Base-by-base conservation (phyloP, 2,113 vertebrate species). In the Trochalopteron elliotii region DNA sequence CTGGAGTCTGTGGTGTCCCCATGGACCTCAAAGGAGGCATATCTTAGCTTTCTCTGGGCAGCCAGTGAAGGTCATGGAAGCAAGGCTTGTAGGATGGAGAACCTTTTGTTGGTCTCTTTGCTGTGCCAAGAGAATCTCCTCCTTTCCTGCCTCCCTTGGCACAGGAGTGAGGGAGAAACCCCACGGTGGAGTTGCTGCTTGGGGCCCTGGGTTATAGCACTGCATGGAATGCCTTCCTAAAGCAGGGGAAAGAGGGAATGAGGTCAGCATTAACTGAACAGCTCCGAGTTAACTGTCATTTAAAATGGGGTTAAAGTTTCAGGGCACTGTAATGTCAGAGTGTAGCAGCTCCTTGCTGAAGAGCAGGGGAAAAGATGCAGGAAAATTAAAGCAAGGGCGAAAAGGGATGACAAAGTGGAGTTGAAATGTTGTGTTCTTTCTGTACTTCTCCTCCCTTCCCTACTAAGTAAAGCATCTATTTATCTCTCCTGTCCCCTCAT, bases 41-140 rank as follows among this genome's bases (percentile, higher is more conserved):
- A 87, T 87, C 75, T 93, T 83, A 81, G 56, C 55, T 81, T 61
- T 83, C 42, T 65, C 59, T 90, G 63, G 45, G 81, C 64, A 65
- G 78, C n/a, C 15, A 63, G 33, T 50, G 68, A 60, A 96, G 87
- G 91, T 94, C 88, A 44, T 23, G 57, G 47, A 81, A 76, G 28
- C 60, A 59, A 35, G n/a, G 52, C 39, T 77, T 69, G 50, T 28
- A 49, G 49, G n/a, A 27, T 96, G 67, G 53, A 90, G 87, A 90
- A 22, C 13, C 82, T 91, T 74, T 52, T 28, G 28, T 64, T 75
- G 28, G 37, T 65, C 42, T 68, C 37, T 2, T 27, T 57, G 28
- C 35, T 2, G 5, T 57, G 55, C 50, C 71, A 23, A 56, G 63
- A 82, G 57, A 47, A 57, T 67, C 31, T 68, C 16, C 22, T 52